A percentile compares a stretch with the other conserved stretches of the same genome.
Conservation (phyloP, 35 echinoderm and acorn worm species). For the Lytechinus variegatus region DNA sequence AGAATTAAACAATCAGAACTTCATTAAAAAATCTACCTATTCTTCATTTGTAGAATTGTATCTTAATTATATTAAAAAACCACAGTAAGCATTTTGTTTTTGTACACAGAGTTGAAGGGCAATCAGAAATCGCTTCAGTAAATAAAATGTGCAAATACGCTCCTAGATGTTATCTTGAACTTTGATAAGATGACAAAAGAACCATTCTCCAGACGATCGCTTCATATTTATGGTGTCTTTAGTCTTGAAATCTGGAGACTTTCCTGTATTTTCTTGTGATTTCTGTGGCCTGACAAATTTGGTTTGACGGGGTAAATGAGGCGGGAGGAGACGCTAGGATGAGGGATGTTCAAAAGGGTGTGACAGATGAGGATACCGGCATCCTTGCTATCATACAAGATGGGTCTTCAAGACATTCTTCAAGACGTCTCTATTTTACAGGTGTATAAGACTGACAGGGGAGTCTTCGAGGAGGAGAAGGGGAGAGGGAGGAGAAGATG, state of each 20-base stretch:
- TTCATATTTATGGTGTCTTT: not conserved
- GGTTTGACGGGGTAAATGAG: conserved; percentile 41
- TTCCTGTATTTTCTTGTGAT: not conserved
- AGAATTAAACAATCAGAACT: not conserved
- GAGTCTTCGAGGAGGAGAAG: not conserved
- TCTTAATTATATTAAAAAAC: not conserved
- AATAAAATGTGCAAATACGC: conserved; percentile 13
- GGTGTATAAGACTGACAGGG: not conserved
- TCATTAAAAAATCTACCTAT: not conserved
- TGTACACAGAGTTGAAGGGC: conserved; percentile 1
- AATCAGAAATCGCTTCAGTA: conserved; percentile 12
- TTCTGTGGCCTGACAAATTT: conserved; percentile 37
- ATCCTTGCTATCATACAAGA: not conserved
- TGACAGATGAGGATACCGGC: conserved; percentile 53
- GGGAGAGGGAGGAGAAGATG: too few species aligned
- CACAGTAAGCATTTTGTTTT: not conserved
- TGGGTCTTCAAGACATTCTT: conserved; percentile 28
- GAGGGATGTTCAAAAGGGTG: conserved; percentile 37
- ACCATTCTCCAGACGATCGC: conserved; percentile 29
- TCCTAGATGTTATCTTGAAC: conserved; percentile 3
- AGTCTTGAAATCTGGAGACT: not conserved
- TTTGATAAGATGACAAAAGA: not conserved
- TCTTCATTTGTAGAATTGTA: not conserved
- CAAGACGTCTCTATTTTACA: not conserved
- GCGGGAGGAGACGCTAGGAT: conserved; percentile 23